phyloP scores from a whole-genome alignment of 2,888 invertebrate species.

The Troides aeacus region DNA sequence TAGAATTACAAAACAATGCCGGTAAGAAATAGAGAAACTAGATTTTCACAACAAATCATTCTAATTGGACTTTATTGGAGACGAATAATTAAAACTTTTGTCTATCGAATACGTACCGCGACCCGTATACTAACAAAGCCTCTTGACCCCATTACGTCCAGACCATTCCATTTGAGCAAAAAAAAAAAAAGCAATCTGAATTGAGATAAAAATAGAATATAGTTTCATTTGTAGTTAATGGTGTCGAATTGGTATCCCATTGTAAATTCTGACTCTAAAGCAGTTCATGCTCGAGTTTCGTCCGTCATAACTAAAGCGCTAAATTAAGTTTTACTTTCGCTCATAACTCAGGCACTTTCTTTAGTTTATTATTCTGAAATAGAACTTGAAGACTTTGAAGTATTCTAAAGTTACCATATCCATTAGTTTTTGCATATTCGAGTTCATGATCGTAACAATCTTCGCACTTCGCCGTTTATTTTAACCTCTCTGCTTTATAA shows the following conservation, averaged over 20 bases:
- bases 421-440: not conserved
- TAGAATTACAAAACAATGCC: slow-evolving; percentile 53
- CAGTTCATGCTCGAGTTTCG: not conserved
- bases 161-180: slow-evolving; percentile 9
- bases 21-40: slow-evolving; percentile 38
- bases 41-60: slow-evolving; percentile 26
- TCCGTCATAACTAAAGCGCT: slow-evolving; percentile 1
- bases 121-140: slow-evolving; percentile 24
- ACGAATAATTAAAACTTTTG: slow-evolving; percentile 25
- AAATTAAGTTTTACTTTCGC: slow-evolving; percentile 12
- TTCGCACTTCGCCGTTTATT: too few relatives aligned
- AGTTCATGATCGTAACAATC: not conserved
- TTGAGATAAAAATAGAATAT: slow-evolving; percentile 23
- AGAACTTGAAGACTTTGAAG: not conserved
- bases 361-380: not conserved
- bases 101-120: slow-evolving; percentile 5
- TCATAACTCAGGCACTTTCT: slow-evolving; percentile 12
- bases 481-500: too few relatives aligned
- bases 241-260: slow-evolving; percentile 19
- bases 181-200: not conserved
- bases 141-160: slow-evolving; percentile 9
- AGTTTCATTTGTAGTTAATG: slow-evolving; percentile 15
- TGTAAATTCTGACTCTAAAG: slow-evolving; percentile 4
- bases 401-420: not conserved
- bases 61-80: slow-evolving; percentile 15